Percentiles rank a stretch among this genome's conserved stretches.
Evolutionary conservation across 2,888 invertebrate genomes (phyloP).

Genomic region (Aporophyla nigra): DNA sequence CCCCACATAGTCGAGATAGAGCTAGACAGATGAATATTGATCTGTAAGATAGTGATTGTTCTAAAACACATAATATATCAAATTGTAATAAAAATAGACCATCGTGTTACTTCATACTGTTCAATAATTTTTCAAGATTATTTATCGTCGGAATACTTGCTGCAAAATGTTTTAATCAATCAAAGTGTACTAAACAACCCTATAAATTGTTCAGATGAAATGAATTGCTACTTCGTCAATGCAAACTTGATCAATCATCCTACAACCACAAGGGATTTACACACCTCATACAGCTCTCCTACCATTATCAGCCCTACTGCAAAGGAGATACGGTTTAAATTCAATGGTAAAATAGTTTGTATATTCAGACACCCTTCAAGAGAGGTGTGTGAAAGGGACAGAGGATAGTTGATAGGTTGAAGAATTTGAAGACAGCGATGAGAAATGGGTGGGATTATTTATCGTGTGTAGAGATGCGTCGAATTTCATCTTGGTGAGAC

Average conservation of each 20-base stretch:
- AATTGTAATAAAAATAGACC: not conserved
- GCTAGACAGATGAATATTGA: no score
- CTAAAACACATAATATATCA: not conserved
- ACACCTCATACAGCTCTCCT: not conserved
- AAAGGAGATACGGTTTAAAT: constrained; percentile 15
- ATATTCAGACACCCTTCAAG: constrained; percentile 30
- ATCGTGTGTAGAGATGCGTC: constrained; percentile 5
- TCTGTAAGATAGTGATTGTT: not conserved
- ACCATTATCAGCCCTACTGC: constrained; percentile 12
- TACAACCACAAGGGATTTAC: constrained; percentile 48
- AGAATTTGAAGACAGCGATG: constrained; percentile 41
- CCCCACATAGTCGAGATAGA: no score
- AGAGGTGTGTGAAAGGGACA: constrained; percentile 24
- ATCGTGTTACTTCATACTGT: not conserved
- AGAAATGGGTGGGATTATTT: constrained; percentile 39
- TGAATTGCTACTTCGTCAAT: constrained; percentile 53
- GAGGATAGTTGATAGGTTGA: constrained; percentile 35
- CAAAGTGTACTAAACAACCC: constrained; percentile 42
- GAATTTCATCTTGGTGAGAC: constrained; percentile 23
- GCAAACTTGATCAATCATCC: constrained; percentile 56
- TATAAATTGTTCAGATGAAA: constrained; percentile 41
- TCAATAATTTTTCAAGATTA: not conserved
- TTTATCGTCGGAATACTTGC: not conserved
- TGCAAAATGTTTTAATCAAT: constrained; percentile 48
- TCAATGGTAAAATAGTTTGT: not conserved